These are phyloP conservation scores for Ranitomeya variabilis DNA, from an alignment of 2,113 vertebrate genomes.

Conservation along the genomic window DNA sequence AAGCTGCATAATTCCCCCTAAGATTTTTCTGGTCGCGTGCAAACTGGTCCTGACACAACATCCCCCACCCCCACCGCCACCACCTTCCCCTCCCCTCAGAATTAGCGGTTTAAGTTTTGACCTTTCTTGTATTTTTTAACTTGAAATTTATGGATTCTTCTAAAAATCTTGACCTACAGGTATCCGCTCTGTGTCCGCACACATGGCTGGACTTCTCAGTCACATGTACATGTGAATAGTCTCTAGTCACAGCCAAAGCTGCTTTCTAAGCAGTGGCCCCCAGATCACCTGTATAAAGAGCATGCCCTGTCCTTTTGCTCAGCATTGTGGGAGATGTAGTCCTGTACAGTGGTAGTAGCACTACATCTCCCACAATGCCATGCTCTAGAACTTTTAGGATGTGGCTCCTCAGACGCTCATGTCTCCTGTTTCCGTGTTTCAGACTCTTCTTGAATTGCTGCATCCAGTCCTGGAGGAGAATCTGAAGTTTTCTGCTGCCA, in stretches of 20 bases:
- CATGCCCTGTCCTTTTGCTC: background rate
- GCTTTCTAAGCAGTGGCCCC: background rate
- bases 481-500: slow-evolving; percentile 52
- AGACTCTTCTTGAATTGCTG: slow-evolving; percentile 75
- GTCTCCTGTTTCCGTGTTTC: slow-evolving; percentile 36
- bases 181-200: background rate
- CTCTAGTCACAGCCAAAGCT: background rate
- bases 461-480: slow-evolving; percentile 75
- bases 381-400: background rate
- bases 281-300: background rate
- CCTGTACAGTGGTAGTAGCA: too few species aligned
- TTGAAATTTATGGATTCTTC: background rate
- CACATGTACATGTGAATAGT: background rate
- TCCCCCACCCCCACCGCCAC: too few species aligned
- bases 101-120: background rate
- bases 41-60: background rate
- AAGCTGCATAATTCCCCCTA: background rate
- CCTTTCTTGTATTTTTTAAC: background rate
- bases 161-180: background rate
- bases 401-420: background rate
- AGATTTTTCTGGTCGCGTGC: background rate
- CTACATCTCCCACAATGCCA: background rate
- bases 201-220: background rate
- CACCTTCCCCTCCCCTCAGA: too few species aligned
- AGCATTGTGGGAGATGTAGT: slow-evolving; percentile 5